Percentiles rank a stretch among this genome's conserved stretches.
These are phyloP conservation scores for Sturnira hondurensis DNA, from an alignment of 2,113 vertebrate genomes.

Conservation along the genomic window DNA sequence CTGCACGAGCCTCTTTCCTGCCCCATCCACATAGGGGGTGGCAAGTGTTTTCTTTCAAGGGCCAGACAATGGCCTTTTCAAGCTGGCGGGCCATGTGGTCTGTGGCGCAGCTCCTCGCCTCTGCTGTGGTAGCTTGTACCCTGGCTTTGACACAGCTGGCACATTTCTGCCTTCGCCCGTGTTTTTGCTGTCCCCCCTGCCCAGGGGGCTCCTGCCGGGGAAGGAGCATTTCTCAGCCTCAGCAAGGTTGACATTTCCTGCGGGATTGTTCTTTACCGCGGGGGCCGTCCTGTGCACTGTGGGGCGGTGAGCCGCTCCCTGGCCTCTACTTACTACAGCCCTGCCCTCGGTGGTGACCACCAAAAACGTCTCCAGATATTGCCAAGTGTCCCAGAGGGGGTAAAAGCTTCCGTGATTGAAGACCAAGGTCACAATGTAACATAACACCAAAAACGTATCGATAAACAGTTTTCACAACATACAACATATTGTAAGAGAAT, in stretches of 20 bases:
- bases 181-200: not conserved
- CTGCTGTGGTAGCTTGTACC: fast-evolving
- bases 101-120: not conserved
- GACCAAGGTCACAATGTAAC: not conserved
- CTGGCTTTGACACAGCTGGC: fast-evolving
- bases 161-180: not conserved
- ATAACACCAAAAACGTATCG: not conserved
- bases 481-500: fast-evolving
- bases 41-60: not conserved
- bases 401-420: not conserved
- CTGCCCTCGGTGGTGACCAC: not conserved
- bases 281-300: not conserved
- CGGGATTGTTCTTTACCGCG: not conserved
- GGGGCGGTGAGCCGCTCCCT: not conserved
- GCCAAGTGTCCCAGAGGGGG: not conserved
- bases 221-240: not conserved
- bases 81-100: no score
- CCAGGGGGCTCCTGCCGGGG: not conserved
- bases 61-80: no score
- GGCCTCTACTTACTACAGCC: not conserved
- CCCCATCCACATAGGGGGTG: not conserved
- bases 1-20: not conserved
- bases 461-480: not conserved
- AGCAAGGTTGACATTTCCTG: not conserved
- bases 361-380: not conserved